phyloP scores from a whole-genome alignment of 2,113 vertebrate genomes.

The Andinoacara biseriatus region DNA sequence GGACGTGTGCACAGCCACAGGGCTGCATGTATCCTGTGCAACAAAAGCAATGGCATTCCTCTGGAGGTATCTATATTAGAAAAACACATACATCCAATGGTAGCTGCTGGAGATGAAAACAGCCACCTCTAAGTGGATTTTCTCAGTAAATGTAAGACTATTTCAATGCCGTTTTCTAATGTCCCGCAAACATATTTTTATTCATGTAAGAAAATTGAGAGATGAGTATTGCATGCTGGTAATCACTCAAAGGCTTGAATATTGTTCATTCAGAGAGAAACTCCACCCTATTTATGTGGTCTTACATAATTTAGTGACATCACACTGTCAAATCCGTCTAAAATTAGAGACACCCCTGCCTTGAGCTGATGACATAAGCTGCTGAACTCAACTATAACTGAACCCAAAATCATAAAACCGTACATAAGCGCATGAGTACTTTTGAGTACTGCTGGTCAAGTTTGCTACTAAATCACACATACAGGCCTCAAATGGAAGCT shows the following conservation, averaged over 20 bases:
- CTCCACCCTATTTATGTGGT: not conserved
- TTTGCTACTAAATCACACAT: not conserved
- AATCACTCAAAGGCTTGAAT: not conserved
- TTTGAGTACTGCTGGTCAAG: not conserved
- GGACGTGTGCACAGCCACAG: slow-evolving; percentile 17
- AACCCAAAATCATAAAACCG: not conserved
- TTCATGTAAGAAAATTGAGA: not conserved
- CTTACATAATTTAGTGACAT: slow-evolving; percentile 11
- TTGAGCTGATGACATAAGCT: not conserved
- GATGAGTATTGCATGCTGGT: not conserved
- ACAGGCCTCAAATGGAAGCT: not conserved
- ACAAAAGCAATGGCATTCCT: slow-evolving; percentile 28
- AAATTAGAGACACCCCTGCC: not conserved
- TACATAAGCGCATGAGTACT: not conserved
- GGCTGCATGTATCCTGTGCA: not conserved
- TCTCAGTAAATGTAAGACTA: not conserved
- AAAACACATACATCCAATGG: not conserved
- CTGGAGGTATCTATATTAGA: slow-evolving; percentile 7
- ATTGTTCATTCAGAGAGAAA: not conserved
- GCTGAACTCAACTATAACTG: not conserved
- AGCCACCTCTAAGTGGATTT: rapidly evolving
- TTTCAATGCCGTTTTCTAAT: no score
- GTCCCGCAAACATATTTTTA: not conserved
- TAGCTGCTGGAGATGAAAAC: rapidly evolving
- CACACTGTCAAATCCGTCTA: not conserved